Evolutionary conservation across 2,113 vertebrate genomes (phyloP), one percentile per base, ranked within the genome.

Genomic region (Potamarius usumacintae): DNA sequence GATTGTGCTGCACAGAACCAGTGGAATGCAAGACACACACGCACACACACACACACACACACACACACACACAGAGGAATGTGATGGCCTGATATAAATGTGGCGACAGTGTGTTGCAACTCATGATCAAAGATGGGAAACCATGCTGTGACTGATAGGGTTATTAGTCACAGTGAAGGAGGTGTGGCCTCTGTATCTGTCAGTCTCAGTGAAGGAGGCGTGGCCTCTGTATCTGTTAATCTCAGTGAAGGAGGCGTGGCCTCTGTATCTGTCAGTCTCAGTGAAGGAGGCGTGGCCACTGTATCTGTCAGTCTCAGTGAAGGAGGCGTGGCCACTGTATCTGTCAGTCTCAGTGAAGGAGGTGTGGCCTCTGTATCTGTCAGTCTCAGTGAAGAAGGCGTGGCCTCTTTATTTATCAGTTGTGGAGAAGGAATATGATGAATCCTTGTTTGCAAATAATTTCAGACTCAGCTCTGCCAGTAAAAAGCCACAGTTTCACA

Each of bases 111-210:
- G 52, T 60, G 20, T 12, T 34, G 12, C 30, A 60, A 78, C 22
- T 57, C 50, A 58, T 57, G 77, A 81, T 81, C 34, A 81, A 81
- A 86, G 77, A 48, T 62, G 72, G 57, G 42, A 85, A 77, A 52
- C 72, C 25, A 85, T 8, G 12, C 14, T 27, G 9, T 78, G 9
- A 30, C 7, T 63, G 15, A 52, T 5, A 55, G n/a, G 48, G 53
- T 76, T 76, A 52, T 82, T 48, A 48, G 25, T 58, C 27, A 1
- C 14, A 85, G 27, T 12, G 1, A 71, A 55, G 14, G 10, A 34
- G 25, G 83, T 0, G 27, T 85, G 27, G 83, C 55, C 18, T 83
- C 9, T n/a, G 22, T 77, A 10, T 52, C 12, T 74, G 42, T 77
- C 74, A n/a, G 50, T 77, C 25, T 52, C 22, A 77, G 5, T 14